Percentiles rank a stretch among this genome's conserved stretches.
Evolutionary conservation across 2,888 invertebrate genomes (phyloP).

Genomic region (Drosophila seclusa): DNA sequence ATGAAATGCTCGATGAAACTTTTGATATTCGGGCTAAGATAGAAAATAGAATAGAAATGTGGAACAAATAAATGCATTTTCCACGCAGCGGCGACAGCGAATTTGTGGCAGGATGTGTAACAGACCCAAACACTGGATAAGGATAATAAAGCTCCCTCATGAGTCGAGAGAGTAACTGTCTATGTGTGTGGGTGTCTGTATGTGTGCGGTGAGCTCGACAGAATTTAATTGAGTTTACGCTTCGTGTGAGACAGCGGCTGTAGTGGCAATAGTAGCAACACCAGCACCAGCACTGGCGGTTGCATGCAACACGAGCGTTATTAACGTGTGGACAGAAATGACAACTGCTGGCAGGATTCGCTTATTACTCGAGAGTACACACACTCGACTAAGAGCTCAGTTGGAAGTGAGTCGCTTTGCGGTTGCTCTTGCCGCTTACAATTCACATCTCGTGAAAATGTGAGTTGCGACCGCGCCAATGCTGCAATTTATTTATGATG

Average conservation of each 20-base stretch:
- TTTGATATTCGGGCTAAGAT: slow-evolving; percentile 20
- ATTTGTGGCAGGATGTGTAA: slow-evolving; percentile 51
- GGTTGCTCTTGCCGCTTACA: slow-evolving; percentile 56
- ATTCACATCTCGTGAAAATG: slow-evolving; percentile 20
- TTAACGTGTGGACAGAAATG: slow-evolving; percentile 46
- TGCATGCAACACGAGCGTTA: slow-evolving; percentile 57
- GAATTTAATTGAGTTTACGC: slow-evolving; percentile 81
- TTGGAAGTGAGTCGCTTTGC: slow-evolving; percentile 72
- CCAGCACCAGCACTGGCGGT: slow-evolving; percentile 5
- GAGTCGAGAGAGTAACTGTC: slow-evolving; percentile 31
- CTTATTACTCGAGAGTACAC: slow-evolving; percentile 30
- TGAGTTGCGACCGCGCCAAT: slow-evolving; percentile 32
- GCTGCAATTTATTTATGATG: slow-evolving; percentile 6
- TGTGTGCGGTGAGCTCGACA: slow-evolving; percentile 51
- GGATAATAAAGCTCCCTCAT: slow-evolving; percentile 74
- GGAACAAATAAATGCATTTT: slow-evolving; percentile 49
- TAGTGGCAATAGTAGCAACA: not conserved
- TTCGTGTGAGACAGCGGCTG: slow-evolving; percentile 45
- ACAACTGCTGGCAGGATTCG: slow-evolving; percentile 25
- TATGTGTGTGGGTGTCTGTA: no score
- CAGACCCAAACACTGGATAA: slow-evolving; percentile 41
- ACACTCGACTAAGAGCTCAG: slow-evolving; percentile 54
- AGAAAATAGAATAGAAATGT: slow-evolving; percentile 22
- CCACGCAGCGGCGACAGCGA: slow-evolving; percentile 7
- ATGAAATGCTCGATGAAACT: slow-evolving; percentile 2